Conservation (phyloP, 2,888 invertebrate genomes). For the Oligia strigilis region DNA sequence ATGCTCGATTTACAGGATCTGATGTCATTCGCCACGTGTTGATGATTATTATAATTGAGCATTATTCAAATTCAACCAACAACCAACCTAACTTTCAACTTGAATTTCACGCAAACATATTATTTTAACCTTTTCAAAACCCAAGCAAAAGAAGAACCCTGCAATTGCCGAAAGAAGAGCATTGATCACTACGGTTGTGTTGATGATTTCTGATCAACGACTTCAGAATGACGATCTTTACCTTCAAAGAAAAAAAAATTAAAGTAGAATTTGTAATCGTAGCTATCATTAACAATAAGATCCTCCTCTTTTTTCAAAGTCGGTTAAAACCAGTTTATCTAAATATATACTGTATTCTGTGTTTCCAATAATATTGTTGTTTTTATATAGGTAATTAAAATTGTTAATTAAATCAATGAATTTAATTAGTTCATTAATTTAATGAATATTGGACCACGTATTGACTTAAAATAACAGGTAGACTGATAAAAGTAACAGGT, state of each 20-base stretch:
- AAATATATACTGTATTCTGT: no score
- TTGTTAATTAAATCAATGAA: background rate
- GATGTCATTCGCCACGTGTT: background rate
- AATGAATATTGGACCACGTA: background rate
- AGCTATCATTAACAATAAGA: background rate
- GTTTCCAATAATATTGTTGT: background rate
- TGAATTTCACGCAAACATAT: background rate
- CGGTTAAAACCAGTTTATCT: no score
- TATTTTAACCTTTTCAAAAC: background rate
- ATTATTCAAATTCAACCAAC: background rate
- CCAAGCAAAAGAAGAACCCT: background rate
- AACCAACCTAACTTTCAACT: background rate
- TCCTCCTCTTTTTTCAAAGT: background rate
- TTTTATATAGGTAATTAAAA: background rate
- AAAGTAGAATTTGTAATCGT: background rate
- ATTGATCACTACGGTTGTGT: background rate
- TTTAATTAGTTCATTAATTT: no score
- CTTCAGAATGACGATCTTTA: background rate
- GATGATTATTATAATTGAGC: background rate
- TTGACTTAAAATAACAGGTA: background rate
- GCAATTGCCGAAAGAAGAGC: background rate
- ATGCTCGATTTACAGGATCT: background rate
- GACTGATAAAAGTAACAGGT: conserved; percentile 18
- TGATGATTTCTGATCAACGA: background rate
- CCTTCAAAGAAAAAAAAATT: background rate